These are phyloP conservation scores for Oplegnathus fasciatus DNA, from an alignment of 2,113 vertebrate genomes.

Conservation along the genomic window DNA sequence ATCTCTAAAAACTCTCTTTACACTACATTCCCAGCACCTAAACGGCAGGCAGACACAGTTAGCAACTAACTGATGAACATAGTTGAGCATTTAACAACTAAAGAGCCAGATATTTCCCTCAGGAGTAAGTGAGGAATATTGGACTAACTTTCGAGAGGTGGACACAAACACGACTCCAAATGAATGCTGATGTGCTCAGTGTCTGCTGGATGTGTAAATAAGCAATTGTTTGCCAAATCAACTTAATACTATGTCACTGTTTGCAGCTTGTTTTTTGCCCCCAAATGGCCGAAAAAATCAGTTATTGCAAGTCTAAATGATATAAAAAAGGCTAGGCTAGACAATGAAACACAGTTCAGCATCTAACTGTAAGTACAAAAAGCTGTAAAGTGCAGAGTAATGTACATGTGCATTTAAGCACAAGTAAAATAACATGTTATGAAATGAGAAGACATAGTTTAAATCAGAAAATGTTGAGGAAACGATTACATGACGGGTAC, in stretches of 20 bases:
- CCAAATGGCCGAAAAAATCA: not conserved
- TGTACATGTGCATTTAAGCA: not conserved
- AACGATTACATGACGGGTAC: not conserved
- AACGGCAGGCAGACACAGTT: not conserved
- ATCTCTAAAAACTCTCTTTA: not conserved
- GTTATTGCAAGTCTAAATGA: not conserved
- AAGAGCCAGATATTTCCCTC: not conserved
- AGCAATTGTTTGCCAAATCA: not conserved
- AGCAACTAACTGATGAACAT: not conserved
- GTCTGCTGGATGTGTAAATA: not conserved
- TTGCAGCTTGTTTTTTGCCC: not conserved
- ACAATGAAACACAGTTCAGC: too few species aligned
- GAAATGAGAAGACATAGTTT: not conserved
- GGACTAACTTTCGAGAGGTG: conserved; percentile 1
- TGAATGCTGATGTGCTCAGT: not conserved
- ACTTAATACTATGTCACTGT: not conserved
- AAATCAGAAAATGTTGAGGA: not conserved
- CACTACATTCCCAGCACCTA: not conserved
- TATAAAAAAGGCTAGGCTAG: not conserved
- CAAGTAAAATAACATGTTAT: conserved; percentile 11
- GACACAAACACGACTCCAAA: conserved; percentile 10
- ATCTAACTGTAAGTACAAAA: too few species aligned
- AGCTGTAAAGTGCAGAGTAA: too few species aligned
- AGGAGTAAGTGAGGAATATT: not conserved
- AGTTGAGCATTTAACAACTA: not conserved